Conservation (phyloP, 2,888 invertebrate genomes). For the Antheraea yamamai region DNA sequence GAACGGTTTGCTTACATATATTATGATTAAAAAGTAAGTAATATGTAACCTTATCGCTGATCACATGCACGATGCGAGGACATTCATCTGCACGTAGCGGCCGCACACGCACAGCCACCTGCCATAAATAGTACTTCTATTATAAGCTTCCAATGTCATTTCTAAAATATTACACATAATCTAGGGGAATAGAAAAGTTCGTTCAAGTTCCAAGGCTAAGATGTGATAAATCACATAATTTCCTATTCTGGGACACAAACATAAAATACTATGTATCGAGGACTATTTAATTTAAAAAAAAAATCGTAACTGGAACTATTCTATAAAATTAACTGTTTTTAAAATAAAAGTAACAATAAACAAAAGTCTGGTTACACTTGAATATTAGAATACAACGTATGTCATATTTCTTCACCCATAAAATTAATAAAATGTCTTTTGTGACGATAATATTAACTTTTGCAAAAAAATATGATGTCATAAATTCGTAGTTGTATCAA, state of each 20-base stretch:
- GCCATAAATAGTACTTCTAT: conserved; percentile 29
- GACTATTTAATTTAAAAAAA: too few species aligned
- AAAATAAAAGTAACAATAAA: background rate
- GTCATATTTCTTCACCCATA: too few species aligned
- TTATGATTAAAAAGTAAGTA: background rate
- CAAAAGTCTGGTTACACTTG: too few species aligned
- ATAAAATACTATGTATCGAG: too few species aligned
- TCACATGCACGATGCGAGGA: conserved; percentile 87
- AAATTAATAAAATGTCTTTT: background rate
- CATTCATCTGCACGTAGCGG: conserved; percentile 90
- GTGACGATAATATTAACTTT: background rate
- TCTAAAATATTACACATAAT: background rate
- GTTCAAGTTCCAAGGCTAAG: background rate
- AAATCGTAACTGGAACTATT: too few species aligned
- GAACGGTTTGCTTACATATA: background rate
- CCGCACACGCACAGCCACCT: conserved; percentile 95
- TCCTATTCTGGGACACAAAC: too few species aligned
- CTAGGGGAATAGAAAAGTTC: background rate
- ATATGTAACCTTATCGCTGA: conserved; percentile 86
- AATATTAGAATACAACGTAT: too few species aligned
- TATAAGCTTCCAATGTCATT: conserved; percentile 11
- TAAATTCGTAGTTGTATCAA: too few species aligned
- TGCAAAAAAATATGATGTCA: background rate
- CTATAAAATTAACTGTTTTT: background rate
- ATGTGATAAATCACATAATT: background rate